Percentiles rank a stretch among this genome's conserved stretches.
Conservation (phyloP, 2,113 vertebrate species). For the Anguilla rostrata region DNA sequence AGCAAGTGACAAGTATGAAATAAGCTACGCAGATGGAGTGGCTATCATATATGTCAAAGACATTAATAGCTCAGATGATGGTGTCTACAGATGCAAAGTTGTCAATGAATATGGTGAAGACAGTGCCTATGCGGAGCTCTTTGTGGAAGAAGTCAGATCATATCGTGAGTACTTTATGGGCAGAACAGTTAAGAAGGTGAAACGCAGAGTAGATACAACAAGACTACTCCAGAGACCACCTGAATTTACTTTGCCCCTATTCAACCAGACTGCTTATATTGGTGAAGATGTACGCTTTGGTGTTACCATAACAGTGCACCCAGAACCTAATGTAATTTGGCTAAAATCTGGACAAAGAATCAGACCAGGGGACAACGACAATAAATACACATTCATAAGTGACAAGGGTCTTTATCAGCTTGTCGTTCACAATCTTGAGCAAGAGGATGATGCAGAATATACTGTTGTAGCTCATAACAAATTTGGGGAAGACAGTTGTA, state of each 20-base stretch:
- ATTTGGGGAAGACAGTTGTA: slow-evolving; percentile 95
- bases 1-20: slow-evolving; percentile 90
- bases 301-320: slow-evolving; percentile 96
- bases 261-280: slow-evolving; percentile 85
- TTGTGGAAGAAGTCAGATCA: slow-evolving; percentile 90
- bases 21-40: slow-evolving; percentile 85
- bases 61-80: slow-evolving; percentile 87
- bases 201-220: slow-evolving; percentile 81
- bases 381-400: slow-evolving; percentile 89
- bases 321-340: slow-evolving; percentile 93
- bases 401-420: slow-evolving; percentile 98
- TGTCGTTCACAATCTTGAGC: slow-evolving; percentile 83
- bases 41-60: slow-evolving; percentile 95
- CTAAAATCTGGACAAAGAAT: slow-evolving; percentile 94
- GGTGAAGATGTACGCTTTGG: slow-evolving; percentile 95
- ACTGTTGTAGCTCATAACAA: slow-evolving; percentile 89
- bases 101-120: slow-evolving; percentile 90
- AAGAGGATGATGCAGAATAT: slow-evolving; percentile 89
- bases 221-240: slow-evolving; percentile 88
- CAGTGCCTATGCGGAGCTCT: slow-evolving; percentile 89
- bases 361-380: slow-evolving; percentile 83
- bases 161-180: slow-evolving; percentile 83
- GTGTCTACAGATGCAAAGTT: slow-evolving; percentile 92
- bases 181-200: slow-evolving; percentile 85
- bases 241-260: slow-evolving; percentile 95